Evolutionary conservation across 2,888 invertebrate species (phyloP), one percentile per base, ranked within the genome.

Genomic region (Thyatira batis): DNA sequence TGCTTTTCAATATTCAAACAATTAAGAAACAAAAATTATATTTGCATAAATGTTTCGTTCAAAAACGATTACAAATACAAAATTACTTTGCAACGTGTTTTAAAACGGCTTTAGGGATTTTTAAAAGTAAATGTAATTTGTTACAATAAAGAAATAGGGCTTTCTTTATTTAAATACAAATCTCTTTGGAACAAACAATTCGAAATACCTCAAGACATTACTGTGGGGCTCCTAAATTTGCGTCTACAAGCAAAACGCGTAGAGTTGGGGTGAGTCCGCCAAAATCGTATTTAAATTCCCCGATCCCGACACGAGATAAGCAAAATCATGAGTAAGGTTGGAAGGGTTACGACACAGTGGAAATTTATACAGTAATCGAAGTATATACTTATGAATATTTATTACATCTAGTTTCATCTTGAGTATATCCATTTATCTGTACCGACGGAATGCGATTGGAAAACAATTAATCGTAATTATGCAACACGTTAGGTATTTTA

Each of bases 261-360:
- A 78, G 73, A 78, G 78, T 70, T 75, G 76, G 78, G 79, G 81
- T 74, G 75, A 78, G 78, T 76, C 72, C 67, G 74, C 84, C 82
- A 80, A 86, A 89, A 86, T 87, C 85, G 84, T 81, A 89, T 90
- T 90, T 87, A 90, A 89, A 89, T 89, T 88, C 85, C 78, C 69
- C 80, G 89, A 89, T 90, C 77, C 74, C 80, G 73, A 78, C 79
- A 78, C 73, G 70, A 85, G 90, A 91, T 91, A 92, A 89, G 89
- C 87, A 83, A 87, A 90, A 90, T 89, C 90, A 88, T 86, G 89
- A 86, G 83, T 85, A 84, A 84, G 82, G 81, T 84, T 77, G 83
- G 82, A 84, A 85, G 89, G 90, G 89, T 89, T 87, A 84, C 20
- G 27, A 1, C 48, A 48, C 27, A 48, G 48, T 27, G 3, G 20